A percentile compares a stretch with the other conserved stretches of the same genome.
Evolutionary conservation across 2,113 vertebrate genomes (phyloP).

Genomic region (Nothoprocta pentlandii): DNA sequence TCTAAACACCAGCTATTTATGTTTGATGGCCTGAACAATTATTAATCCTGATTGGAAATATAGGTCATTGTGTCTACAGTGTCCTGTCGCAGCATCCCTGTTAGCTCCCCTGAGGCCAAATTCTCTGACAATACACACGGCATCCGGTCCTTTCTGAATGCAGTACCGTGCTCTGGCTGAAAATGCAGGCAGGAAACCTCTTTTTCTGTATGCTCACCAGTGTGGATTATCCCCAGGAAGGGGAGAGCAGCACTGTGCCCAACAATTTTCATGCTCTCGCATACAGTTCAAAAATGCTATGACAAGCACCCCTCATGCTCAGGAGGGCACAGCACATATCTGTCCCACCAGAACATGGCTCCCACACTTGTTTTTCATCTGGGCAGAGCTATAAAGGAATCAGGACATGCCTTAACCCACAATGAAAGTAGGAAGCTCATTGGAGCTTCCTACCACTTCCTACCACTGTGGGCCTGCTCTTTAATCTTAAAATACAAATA

Average conservation of each 20-base stretch:
- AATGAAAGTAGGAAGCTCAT: neutral
- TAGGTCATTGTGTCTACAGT: conserved; percentile 58
- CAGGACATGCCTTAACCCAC: neutral
- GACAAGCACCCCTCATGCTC: neutral
- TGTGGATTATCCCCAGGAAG: conserved; percentile 50
- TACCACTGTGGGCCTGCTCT: neutral
- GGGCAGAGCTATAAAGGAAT: neutral
- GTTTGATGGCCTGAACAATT: conserved; percentile 66
- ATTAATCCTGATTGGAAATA: conserved; percentile 72
- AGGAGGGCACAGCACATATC: neutral
- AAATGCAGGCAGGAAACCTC: conserved; percentile 47
- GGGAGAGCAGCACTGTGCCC: neutral
- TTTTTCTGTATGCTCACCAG: conserved; percentile 60
- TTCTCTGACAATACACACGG: conserved; percentile 58
- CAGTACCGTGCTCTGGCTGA: neutral
- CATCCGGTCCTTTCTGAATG: conserved; percentile 31
- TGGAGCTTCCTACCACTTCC: too few species aligned
- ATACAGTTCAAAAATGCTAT: neutral
- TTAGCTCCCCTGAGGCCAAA: conserved; percentile 58
- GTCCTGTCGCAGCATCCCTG: conserved; percentile 42
- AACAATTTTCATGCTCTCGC: neutral
- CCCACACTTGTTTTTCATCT: neutral
- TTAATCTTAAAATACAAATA: neutral
- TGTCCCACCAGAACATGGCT: neutral
- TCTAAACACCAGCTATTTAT: conserved; percentile 52